phyloP scores from a whole-genome alignment of 2,113 vertebrate genomes.

The Ramphastos sulfuratus region DNA sequence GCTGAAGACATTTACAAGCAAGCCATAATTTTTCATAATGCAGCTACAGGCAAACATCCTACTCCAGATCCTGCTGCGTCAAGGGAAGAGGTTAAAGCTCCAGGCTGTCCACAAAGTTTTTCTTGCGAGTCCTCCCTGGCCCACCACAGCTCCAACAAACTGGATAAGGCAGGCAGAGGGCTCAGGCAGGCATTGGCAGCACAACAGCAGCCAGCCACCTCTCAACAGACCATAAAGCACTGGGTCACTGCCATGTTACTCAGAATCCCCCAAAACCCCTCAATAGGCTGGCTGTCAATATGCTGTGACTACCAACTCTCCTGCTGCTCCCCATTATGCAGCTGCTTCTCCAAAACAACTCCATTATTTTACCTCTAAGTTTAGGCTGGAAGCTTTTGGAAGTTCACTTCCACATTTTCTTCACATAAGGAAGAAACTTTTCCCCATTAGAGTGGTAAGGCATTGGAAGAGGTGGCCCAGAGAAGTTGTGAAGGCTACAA shows the following conservation, averaged over 20 bases:
- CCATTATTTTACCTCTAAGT: not conserved
- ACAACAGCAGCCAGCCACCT: not conserved
- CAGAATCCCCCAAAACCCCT: accelerated
- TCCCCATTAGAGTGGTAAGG: too few species aligned
- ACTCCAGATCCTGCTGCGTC: not conserved
- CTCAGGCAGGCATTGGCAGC: not conserved
- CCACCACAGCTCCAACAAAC: accelerated
- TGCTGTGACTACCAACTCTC: accelerated
- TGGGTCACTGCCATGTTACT: not conserved
- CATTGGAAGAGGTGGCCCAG: too few species aligned
- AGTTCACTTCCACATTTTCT: not conserved
- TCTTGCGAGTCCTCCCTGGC: not conserved
- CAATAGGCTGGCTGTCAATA: not conserved
- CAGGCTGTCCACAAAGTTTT: not conserved
- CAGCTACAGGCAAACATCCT: not conserved
- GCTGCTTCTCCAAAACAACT: not conserved
- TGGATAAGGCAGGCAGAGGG: not conserved
- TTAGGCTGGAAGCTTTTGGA: not conserved
- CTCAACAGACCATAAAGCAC: not conserved
- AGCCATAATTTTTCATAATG: not conserved
- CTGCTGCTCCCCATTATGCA: not conserved
- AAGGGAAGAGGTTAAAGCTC: not conserved
- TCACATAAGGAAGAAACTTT: too few species aligned
- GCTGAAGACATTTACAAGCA: not conserved
- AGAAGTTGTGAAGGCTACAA: too few species aligned